Base-by-base conservation (phyloP, 2,888 invertebrate species). In the Kryphioiulus occultus region DNA sequence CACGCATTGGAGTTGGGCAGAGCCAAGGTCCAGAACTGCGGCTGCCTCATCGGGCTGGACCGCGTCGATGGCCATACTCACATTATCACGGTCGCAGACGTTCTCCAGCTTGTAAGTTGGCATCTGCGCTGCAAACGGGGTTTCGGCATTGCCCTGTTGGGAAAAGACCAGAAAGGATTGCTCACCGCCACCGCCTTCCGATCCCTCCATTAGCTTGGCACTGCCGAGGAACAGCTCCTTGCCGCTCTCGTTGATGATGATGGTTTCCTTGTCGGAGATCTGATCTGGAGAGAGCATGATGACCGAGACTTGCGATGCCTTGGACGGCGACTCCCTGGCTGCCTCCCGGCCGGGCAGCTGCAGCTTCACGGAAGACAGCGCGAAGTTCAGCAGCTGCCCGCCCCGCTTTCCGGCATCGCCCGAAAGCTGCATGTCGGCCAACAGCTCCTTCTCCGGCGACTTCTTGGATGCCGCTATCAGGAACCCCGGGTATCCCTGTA, bases 401-500 rank as follows among this genome's bases (percentile, higher is more conserved):
- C 22, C n/a, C 47, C 32, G 26, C 86, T 86, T 86, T 9, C 5
- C 47, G 0, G 26, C 32, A 15, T 78, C 78, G 59, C 59, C 30
- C 17, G 19, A 17, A 30, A 30, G 7, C 53, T 59, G 30, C 4
- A 68, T 4, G 7, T 30, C 32, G 0, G 47, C 10, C 17, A 68
- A 0, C 4, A 3, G 30, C 5, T 22, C 30, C 26, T 59, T 30
- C 12, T 35, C n/a, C 10, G n/a, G 22, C 17, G 78, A 32, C 47
- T 53, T 30, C 32, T 47, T 83, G 10, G 85, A 42, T 12, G 88
- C 42, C 4, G 59, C 78, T 1, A 47, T 68, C 15, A 87, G 26
- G 26, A 88, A 87, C n/a, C 89, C 88, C 22, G 89, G 87, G 19
- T 88, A 35, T 35, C 88, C 84, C 47, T 87, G 68, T 15, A 88